These are phyloP conservation scores for Tupaia chinensis DNA, from an alignment of 2,113 vertebrate species.

Conservation along the genomic window DNA sequence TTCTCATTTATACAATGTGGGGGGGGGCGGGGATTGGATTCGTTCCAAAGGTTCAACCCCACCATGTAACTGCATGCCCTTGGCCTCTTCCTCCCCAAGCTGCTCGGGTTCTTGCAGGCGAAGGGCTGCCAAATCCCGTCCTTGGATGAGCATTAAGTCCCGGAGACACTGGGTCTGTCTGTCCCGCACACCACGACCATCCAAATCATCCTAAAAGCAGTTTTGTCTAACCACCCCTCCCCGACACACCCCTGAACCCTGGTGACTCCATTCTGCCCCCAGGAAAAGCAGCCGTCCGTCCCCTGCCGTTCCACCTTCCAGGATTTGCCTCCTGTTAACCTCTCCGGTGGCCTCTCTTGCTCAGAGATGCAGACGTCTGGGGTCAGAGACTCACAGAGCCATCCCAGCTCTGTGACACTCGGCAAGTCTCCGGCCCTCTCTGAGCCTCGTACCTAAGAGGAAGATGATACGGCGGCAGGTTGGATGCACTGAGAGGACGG, in stretches of 20 bases:
- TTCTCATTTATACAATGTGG: background rate
- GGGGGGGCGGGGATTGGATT: background rate
- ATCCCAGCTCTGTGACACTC: constrained; percentile 6
- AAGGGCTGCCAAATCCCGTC: constrained; percentile 1
- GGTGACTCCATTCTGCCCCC: background rate
- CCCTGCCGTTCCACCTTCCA: constrained; percentile 1
- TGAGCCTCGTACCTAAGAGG: constrained; percentile 1
- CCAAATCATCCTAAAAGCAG: constrained; percentile 43
- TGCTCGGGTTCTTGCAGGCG: background rate
- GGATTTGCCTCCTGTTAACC: background rate
- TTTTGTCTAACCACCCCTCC: background rate
- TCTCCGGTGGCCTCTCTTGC: background rate
- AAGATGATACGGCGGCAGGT: background rate
- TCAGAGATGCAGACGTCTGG: background rate
- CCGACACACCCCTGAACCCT: background rate
- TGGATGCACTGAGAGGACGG: background rate
- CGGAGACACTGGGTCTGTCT: constrained; percentile 7
- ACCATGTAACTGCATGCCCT: background rate
- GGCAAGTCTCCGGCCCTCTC: background rate
- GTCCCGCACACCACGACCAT: background rate
- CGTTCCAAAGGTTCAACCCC: background rate
- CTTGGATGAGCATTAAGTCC: background rate
- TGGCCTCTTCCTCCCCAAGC: background rate
- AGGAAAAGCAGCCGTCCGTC: background rate
- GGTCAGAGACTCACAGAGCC: constrained; percentile 23